These are phyloP conservation scores for Coccyzus lansbergi DNA, from an alignment of 2,797 vertebrate genomes.

Conservation along the genomic window DNA sequence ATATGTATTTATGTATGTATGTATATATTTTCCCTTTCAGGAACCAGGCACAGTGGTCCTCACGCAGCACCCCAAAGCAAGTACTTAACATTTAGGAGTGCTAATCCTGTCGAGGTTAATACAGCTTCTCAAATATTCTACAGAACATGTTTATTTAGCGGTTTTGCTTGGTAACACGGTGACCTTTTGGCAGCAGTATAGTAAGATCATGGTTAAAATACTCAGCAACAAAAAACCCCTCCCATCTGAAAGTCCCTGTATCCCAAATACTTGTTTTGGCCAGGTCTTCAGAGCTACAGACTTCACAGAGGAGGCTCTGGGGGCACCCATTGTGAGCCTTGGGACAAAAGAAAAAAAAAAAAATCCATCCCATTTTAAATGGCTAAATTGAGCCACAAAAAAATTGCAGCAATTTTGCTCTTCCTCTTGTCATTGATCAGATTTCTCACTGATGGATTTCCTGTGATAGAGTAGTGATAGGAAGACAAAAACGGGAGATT, in stretches of 20 bases:
- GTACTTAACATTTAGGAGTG: not conserved
- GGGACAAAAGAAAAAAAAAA: too few relatives aligned
- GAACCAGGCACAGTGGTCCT: not conserved
- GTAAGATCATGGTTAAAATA: not conserved
- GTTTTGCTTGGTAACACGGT: not conserved
- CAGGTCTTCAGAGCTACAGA: not conserved
- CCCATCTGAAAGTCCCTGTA: not conserved
- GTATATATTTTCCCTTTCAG: not conserved
- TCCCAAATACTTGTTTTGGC: not conserved
- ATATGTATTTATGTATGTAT: not conserved
- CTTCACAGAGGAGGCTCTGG: not conserved
- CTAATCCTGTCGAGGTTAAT: not conserved
- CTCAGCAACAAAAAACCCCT: not conserved
- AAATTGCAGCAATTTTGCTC: not conserved
- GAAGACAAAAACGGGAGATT: not conserved
- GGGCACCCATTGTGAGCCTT: not conserved
- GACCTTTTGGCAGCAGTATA: too few relatives aligned
- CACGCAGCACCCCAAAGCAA: not conserved
- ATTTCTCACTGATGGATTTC: not conserved
- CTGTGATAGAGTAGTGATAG: not conserved
- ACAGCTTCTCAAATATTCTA: not conserved
- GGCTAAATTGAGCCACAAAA: not conserved
- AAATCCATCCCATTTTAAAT: not conserved
- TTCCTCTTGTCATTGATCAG: not conserved
- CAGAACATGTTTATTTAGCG: not conserved